Base-by-base conservation (phyloP, 2,888 invertebrate genomes). In the Corythucha ciliata region DNA sequence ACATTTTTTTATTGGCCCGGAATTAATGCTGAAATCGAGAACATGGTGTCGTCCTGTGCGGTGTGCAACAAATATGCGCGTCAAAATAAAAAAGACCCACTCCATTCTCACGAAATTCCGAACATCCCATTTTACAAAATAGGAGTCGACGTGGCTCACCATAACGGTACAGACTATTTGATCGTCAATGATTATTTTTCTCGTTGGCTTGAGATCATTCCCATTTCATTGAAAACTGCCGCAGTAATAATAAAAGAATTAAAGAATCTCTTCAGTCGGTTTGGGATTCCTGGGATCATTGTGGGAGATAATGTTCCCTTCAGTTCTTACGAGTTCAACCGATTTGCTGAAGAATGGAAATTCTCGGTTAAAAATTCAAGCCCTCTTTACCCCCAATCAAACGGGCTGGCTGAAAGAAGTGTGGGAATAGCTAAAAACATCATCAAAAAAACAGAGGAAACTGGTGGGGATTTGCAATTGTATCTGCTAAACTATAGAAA, bases 151-250 rank as follows among this genome's bases (percentile, higher is more conserved):
- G 22, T 41, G n/a, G 24, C 24, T 14, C 24, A 41, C 12, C 14
- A 21, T 22, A 16, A 16, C 3, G 41, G 24, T 21, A 8, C 20
- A 12, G 12, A 41, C 22, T 41, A 20, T 26, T 22, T 41, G 10
- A 26, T 41, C n/a, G 41, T 41, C 10, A 22, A 25, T 8, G 41
- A 41, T 16, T 45, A 45, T 32, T 45, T 33, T 8, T 45, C 45
- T 10, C 20, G 45, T 4, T 45, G 45, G 45, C 2, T 45, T 4
- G 45, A 14, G 34, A 21, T 24, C 10, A 32, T 16, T 7, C 14
- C 26, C 8, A 14, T 44, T 16, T 12, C n/a, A 16, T 18, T 16
- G 16, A 27, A 27, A 32, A 18, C 26, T 12, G 29, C 27, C 18
- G 16, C 44, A 2, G 25, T 14, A 12, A 25, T 45, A 7, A 7